phyloP scores from a whole-genome alignment of 2,113 vertebrate species.

The Probosciger aterrimus region DNA sequence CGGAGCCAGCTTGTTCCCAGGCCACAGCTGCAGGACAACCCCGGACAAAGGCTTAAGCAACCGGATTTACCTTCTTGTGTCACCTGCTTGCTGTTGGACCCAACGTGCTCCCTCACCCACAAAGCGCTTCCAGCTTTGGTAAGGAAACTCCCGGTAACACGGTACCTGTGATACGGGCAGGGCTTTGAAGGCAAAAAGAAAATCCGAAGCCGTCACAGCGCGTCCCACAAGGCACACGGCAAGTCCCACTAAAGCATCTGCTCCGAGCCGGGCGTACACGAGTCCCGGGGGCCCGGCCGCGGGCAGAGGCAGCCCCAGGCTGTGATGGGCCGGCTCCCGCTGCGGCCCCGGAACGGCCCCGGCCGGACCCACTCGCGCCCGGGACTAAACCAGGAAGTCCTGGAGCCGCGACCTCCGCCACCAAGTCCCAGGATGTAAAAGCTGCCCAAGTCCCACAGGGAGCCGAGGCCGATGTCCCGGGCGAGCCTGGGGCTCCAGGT shows the following conservation, averaged over 20 bases:
- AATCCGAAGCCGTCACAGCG: background rate
- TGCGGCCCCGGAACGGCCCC: background rate
- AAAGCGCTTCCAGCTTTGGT: background rate
- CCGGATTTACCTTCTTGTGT: background rate
- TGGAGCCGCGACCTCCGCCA: background rate
- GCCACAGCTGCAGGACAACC: background rate
- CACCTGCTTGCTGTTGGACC: background rate
- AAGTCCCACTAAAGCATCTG: background rate
- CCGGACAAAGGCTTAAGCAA: background rate
- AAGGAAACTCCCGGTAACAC: rapidly evolving
- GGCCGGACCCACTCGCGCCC: background rate
- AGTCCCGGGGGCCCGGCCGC: background rate
- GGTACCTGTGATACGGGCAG: rapidly evolving
- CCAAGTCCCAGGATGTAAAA: background rate
- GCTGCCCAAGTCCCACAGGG: background rate
- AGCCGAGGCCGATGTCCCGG: background rate
- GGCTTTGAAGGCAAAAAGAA: no score
- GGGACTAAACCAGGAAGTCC: background rate
- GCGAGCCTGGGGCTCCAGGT: background rate
- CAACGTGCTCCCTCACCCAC: background rate
- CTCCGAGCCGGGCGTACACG: background rate
- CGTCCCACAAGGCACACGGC: background rate
- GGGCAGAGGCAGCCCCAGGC: background rate
- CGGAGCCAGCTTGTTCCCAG: background rate
- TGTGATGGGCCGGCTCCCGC: background rate